Conservation (phyloP, 2,888 invertebrate species). For the Phortica okadai region DNA sequence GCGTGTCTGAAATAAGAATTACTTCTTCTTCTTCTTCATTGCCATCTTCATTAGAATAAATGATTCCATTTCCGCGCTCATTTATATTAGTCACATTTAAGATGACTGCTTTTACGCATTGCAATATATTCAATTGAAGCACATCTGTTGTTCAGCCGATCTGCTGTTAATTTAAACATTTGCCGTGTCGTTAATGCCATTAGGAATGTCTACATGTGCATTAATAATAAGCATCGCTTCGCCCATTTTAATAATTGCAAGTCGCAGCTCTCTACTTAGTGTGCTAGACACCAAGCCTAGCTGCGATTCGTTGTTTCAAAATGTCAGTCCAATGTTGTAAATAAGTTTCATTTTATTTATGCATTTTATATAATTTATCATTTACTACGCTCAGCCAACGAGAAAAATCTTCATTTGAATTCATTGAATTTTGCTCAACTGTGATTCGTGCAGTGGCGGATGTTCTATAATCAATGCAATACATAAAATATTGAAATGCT, state of each 20-base stretch:
- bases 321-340: constrained; percentile 21
- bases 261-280: background rate
- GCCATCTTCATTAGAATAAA: background rate
- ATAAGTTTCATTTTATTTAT: constrained; percentile 10
- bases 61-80: constrained; percentile 2
- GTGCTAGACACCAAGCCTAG: background rate
- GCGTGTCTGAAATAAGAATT: constrained; percentile 16
- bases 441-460: constrained; percentile 11
- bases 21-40: background rate
- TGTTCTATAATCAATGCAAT: background rate
- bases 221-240: constrained; percentile 9
- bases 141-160: background rate
- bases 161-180: constrained; percentile 12
- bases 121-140: background rate
- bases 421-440: background rate
- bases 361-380: constrained; percentile 21
- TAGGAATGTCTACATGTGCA: background rate
- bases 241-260: constrained; percentile 14
- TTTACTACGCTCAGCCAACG: constrained; percentile 17
- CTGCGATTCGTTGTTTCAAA: constrained; percentile 16
- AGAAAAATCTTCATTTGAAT: constrained; percentile 1
- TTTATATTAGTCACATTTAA: background rate
- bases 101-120: background rate
- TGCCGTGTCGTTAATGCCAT: background rate
- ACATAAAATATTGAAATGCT: background rate